Base-by-base conservation (phyloP, 2,797 vertebrate species). In the Ispidina lecontei region DNA sequence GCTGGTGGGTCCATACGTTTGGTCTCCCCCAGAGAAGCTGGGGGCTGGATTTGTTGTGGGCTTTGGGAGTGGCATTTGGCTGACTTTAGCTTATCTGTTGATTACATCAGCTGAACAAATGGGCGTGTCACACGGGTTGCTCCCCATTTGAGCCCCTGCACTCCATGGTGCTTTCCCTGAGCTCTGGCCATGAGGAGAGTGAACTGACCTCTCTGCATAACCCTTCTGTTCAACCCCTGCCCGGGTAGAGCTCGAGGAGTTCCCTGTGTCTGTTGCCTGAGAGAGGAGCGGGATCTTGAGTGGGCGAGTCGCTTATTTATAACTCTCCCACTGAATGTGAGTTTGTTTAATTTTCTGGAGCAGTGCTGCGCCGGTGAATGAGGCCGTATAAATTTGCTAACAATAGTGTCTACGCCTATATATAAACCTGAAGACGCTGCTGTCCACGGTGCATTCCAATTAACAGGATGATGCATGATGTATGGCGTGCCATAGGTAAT, bases 271-370 rank as follows among this genome's bases (percentile, higher is more conserved):
- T 81, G 74, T 17, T 58, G 74, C 83, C 54, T 64, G 17, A 15
- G 41, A 68, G 72, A 84, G 77, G 59, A 82, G 71, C 51, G 11
- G 72, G 90, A 92, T 65, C 25, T 14, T 15, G 78, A 79, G 89
- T 87, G 91, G 91, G 90, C 7, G 85, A 90, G 81, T 28, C 10
- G 46, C 86, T 91, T 91, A 89, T 94, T 95, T 93, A 91, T 94
- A 94, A 77, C 89, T 87, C 93, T 94, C 68, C 84, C 65, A 26
- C 86, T 11, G 71, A 72, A 84, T 9, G 22, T 1, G 52, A 82
- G 94, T 90, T 87, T 91, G 93, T 93, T 95, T 70, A 79, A 91
- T 95, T 82, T 93, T 74, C 89, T 79, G 88, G 92, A 89, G 90
- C 92, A 72, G 91, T 73, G 2, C 63, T 33, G 90, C 2, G 17